Evolutionary conservation across 2,113 vertebrate genomes (phyloP), one percentile per base, ranked within the genome.

Genomic region (Pan paniscus): DNA sequence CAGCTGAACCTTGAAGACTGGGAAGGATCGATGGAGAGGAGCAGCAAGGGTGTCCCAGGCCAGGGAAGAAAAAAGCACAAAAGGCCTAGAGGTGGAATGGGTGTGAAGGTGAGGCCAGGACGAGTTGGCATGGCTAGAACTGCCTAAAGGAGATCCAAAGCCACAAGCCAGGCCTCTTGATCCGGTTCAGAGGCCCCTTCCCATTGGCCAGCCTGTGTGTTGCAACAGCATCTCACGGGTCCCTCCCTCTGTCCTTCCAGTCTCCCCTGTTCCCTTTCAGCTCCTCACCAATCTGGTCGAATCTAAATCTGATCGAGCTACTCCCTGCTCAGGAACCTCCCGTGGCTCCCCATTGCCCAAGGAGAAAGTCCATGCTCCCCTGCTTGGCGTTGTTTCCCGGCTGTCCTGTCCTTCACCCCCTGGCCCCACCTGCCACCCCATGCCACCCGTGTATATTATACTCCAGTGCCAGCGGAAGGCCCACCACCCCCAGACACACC

Each of bases 341-440:
- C 32, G 25, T 16, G 55, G 46, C 75, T 92, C 55, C 83, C 83
- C 20, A 38, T 2, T 46, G 83, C n/a, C 83, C 1, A 1, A 64
- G 50, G 46, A 18, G 9, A 13, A n/a, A 76, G 38, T 6, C n/a
- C 8, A 18, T 9, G 35, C 55, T 73, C 76, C 3, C 43, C 14
- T 17, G 13, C 20, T 38, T 40, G 16, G 14, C 11, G 40, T 1
- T 6, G 30, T 43, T n/a, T 43, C 43, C 25, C 3, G 0, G 11
- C 61, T 30, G 11, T 64, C 61, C 61, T 64, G 61, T 64, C 61
- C 25, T 30, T 30, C 11, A 64, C 61, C 61, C 27, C 4, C 9
- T 30, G 27, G 27, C 61, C 61, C 3, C 61, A 64, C 27, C 27
- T 64, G 61, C 27, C 61, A 64, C 61, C 61, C 61, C 27, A 2